These are phyloP conservation scores for Sciurus vulgaris DNA, from an alignment of 2,797 vertebrate genomes.

Conservation along the genomic window DNA sequence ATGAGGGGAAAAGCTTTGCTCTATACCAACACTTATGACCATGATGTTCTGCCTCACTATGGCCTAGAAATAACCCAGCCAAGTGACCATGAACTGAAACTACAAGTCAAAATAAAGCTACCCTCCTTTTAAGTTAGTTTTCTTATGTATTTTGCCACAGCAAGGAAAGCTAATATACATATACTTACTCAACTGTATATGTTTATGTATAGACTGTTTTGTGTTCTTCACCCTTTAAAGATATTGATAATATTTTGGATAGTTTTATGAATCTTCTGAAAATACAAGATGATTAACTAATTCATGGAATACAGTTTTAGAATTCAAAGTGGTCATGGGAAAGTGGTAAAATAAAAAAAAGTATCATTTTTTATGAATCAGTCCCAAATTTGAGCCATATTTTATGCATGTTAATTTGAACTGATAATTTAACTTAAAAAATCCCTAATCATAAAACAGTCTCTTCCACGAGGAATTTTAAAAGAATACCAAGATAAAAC, in stretches of 20 bases:
- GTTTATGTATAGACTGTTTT: background rate
- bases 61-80: background rate
- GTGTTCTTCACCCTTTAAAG: background rate
- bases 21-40: background rate
- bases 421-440: background rate
- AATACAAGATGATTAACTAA: background rate
- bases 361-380: background rate
- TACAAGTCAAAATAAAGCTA: background rate
- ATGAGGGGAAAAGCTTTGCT: background rate
- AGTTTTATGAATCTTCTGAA: background rate
- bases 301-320: background rate
- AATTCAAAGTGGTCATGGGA: background rate
- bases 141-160: too few relatives aligned
- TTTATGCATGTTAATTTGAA: conserved; percentile 28
- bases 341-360: background rate
- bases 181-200: background rate
- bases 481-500: background rate
- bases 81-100: background rate
- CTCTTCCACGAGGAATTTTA: background rate
- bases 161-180: background rate
- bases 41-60: background rate
- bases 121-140: background rate
- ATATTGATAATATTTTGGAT: background rate
- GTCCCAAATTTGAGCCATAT: background rate
- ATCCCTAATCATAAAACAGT: background rate